Conservation (phyloP, 2,113 vertebrate genomes). For the Elachura formosa region DNA sequence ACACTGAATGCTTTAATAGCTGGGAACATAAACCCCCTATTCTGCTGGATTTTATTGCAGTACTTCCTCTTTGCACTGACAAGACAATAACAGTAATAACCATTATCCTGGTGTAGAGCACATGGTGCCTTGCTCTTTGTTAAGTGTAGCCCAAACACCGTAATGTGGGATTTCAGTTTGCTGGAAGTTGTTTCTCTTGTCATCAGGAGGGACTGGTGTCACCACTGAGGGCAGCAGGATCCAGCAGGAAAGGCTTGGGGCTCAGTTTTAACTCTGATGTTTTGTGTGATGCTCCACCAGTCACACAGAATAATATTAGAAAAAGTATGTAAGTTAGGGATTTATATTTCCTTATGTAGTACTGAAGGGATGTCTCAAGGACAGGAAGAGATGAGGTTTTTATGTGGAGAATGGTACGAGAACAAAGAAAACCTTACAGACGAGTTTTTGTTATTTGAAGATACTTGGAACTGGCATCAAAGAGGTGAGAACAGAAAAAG, state of each 20-base stretch:
- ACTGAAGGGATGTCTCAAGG: not conserved
- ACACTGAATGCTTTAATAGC: not conserved
- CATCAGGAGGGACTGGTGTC: not conserved
- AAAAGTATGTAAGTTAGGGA: not conserved
- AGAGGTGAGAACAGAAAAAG: not conserved
- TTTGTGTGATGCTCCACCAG: not conserved
- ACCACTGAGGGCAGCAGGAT: not conserved
- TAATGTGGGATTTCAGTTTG: not conserved
- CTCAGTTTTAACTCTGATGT: not conserved
- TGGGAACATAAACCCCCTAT: not conserved
- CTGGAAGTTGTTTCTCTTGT: not conserved
- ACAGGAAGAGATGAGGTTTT: not conserved
- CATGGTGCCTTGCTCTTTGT: not conserved
- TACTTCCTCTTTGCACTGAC: not conserved
- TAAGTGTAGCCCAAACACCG: not conserved
- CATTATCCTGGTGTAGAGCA: not conserved
- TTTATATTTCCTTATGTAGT: not conserved
- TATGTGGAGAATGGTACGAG: not conserved
- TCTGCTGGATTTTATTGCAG: not conserved
- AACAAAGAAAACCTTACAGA: not conserved
- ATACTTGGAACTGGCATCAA: not conserved
- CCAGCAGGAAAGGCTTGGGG: not conserved
- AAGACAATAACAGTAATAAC: not conserved
- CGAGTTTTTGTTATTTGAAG: not conserved
- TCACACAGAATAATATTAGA: not conserved